Evolutionary conservation across 2,113 vertebrate genomes (phyloP), one percentile per base, ranked within the genome.

Genomic region (Bambusicola thoracicus): DNA sequence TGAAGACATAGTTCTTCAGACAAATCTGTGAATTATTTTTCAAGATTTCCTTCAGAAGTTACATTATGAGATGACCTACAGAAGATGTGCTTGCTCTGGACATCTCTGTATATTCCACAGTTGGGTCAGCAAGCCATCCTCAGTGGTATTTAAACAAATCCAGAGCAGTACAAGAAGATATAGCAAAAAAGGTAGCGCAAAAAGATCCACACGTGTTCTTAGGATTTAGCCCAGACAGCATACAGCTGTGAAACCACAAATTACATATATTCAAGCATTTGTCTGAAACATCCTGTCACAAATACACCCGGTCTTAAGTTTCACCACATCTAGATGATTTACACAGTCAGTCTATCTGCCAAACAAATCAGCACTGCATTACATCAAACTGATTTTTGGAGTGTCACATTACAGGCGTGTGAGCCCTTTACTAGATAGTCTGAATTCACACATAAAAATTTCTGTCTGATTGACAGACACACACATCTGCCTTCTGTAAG

Each of bases 241-340:
- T 53, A 93, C 30, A 66, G 41, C 51, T 94, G 40, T 73, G 85
- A 81, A 94, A 67, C 19, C 73, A 34, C 32, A 46, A 34, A 46
- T 49, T 67, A 82, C 80, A 92, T 67, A 20, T 43, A 53, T 77
- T 41, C 80, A 13, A 87, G 53, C 75, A 65, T 70, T 82, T 68
- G 7, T 72, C 68, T 81, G 61, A 92, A 84, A 70, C 8, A 46
- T 14, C 0, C 1, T 81, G 44, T 53, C 44, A 86, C 21, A 92
- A 88, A 81, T 70, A 67, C 2, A 58, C 6, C 2, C 4, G 27
- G 29, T 11, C 79, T 70, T 34, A 67, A 53, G 29, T 81, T 77
- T 90, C 55, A 63, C 12, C 3, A 4, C 44, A 80, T 41, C 86
- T 32, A 74, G 29, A 48, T 65, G 41, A 61, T 58, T 68, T 79